Percentiles rank a stretch among this genome's conserved stretches.
These are phyloP conservation scores for Tinamus guttatus DNA, from an alignment of 2,113 vertebrate genomes.

Conservation along the genomic window DNA sequence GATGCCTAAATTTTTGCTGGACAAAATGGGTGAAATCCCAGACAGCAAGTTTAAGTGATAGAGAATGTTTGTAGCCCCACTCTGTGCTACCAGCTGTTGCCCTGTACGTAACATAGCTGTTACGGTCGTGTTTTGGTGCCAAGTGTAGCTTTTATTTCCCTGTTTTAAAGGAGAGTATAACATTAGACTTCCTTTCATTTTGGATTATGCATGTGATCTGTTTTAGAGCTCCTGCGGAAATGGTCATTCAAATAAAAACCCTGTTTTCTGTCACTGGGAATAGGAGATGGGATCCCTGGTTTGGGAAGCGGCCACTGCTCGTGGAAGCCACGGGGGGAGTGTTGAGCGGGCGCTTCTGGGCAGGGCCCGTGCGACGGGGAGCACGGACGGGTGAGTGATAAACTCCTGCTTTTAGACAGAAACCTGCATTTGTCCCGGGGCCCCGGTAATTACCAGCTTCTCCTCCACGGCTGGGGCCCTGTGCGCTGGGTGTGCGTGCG, in stretches of 20 bases:
- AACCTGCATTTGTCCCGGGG: not conserved
- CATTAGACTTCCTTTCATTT: not conserved
- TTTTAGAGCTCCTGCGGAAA: not conserved
- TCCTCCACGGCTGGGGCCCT: too few relatives aligned
- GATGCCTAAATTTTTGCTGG: not conserved
- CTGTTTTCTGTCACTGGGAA: not conserved
- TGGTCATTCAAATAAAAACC: not conserved
- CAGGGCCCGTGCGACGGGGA: too few relatives aligned
- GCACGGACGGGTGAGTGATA: not conserved
- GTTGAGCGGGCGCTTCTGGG: not conserved
- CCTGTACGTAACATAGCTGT: not conserved
- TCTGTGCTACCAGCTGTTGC: not conserved
- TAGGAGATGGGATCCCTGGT: not conserved
- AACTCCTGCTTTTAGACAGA: not conserved
- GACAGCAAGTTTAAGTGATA: not conserved
- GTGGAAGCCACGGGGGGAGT: rapidly evolving
- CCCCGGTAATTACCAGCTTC: not conserved
- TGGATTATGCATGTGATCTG: not conserved
- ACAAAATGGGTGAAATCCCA: not conserved
- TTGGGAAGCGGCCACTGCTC: not conserved
- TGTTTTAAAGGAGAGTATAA: not conserved
- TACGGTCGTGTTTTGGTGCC: too few relatives aligned
- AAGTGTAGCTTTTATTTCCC: not conserved
- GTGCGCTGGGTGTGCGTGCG: too few relatives aligned
- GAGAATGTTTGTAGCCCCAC: not conserved